phyloP scores from a whole-genome alignment of 2,888 invertebrate species.

The Prenolepis imparis region DNA sequence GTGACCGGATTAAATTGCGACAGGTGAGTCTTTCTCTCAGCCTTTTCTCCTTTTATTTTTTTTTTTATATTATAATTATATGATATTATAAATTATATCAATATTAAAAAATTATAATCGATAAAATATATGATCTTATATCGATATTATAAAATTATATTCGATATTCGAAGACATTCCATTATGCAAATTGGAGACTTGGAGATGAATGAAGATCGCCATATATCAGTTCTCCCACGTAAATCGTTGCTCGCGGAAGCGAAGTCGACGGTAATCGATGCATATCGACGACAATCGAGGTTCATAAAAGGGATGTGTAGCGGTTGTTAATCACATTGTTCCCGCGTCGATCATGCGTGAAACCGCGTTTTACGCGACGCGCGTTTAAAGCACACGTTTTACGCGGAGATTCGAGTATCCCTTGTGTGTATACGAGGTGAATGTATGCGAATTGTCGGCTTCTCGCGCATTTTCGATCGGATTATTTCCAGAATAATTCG shows the following conservation, averaged over 20 bases:
- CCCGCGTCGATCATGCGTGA: neutral
- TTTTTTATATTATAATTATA: too few relatives aligned
- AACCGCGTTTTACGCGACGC: conserved; percentile 33
- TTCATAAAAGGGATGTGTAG: neutral
- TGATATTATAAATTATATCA: too few relatives aligned
- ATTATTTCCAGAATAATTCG: neutral
- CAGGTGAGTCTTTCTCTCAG: conserved; percentile 79
- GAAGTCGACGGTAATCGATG: neutral
- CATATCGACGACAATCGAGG: too few relatives aligned
- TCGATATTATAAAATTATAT: too few relatives aligned
- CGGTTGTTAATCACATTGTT: neutral
- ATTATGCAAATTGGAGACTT: neutral
- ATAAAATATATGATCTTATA: too few relatives aligned
- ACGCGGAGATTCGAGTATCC: neutral
- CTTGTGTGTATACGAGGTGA: neutral
- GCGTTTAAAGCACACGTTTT: conserved; percentile 18
- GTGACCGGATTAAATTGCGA: conserved; percentile 93
- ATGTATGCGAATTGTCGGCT: too few relatives aligned
- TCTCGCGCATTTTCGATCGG: neutral
- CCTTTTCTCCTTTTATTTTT: neutral
- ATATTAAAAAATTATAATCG: too few relatives aligned
- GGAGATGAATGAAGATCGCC: neutral
- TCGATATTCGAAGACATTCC: neutral
- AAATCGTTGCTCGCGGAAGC: neutral
- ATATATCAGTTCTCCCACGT: neutral